Evolutionary conservation across 2,888 invertebrate species (phyloP).

Genomic region (Thecophora atra): DNA sequence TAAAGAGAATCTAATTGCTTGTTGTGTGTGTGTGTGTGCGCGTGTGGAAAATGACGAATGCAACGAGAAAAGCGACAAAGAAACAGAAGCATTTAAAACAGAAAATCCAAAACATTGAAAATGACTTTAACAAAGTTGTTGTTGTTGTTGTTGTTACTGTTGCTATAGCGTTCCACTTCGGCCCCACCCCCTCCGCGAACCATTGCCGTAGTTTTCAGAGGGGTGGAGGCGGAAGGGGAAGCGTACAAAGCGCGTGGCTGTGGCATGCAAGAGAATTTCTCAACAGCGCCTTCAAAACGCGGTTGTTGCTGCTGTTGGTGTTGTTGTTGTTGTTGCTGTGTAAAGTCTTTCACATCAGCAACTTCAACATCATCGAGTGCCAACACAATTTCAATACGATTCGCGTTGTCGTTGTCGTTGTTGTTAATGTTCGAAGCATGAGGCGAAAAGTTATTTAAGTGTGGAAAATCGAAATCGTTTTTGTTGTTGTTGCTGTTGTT

Average conservation of each 20-base stretch:
- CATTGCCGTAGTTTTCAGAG: slow-evolving; percentile 13
- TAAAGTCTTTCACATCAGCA: slow-evolving; percentile 10
- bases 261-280: slow-evolving; percentile 10
- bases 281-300: slow-evolving; percentile 18
- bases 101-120: slow-evolving; percentile 65
- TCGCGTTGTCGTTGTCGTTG: slow-evolving; percentile 15
- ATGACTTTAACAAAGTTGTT: slow-evolving; percentile 62
- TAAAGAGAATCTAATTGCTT: too few species aligned
- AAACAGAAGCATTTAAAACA: slow-evolving; percentile 54
- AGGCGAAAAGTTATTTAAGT: not conserved
- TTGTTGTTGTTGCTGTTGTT: slow-evolving; percentile 37
- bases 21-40: too few species aligned
- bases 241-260: not conserved
- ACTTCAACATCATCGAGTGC: slow-evolving; percentile 25
- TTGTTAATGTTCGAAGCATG: slow-evolving; percentile 12
- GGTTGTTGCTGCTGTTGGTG: slow-evolving; percentile 13
- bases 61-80: slow-evolving; percentile 20
- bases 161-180: slow-evolving; percentile 49
- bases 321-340: slow-evolving; percentile 15
- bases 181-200: slow-evolving; percentile 38
- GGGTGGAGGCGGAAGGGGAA: not conserved
- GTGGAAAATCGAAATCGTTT: slow-evolving; percentile 39
- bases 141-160: slow-evolving; percentile 52
- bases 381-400: slow-evolving; percentile 37
- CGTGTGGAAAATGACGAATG: not conserved